Base-by-base conservation (phyloP, 2,113 vertebrate genomes). In the Peromyscus polionotus region DNA sequence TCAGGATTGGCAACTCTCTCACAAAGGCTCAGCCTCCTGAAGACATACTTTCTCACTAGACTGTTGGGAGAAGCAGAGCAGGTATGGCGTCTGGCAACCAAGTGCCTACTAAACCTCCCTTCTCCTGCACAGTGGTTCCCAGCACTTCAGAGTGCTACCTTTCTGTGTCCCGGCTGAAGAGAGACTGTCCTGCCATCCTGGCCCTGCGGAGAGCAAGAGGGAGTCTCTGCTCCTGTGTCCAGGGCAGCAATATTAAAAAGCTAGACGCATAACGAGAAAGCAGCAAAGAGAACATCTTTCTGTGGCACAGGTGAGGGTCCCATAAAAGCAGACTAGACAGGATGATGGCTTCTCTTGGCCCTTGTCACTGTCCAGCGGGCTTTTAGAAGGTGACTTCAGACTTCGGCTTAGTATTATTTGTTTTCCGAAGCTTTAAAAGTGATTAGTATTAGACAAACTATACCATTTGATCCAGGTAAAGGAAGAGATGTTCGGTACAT, bases 401-500 rank as follows among this genome's bases (percentile, higher is more conserved):
- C 59, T 14, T 28, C 54, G 39, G 24, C 16, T 88, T 90, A 51
- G 63, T 79, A 54, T 63, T 48, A 79, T 57, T 67, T 86, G 45
- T 67, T 67, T 22, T 33, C 42, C 28, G 22, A 87, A 22, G 17
- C 26, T 67, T 26, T 68, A 22, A 70, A 77, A 16, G 67, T 75
- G n/a, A 77, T 67, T 77, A 61, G 85, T 76, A 67, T 61, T 75
- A 54, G 70, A n/a, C 81, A 76, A 89, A 22, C 85, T 59, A n/a
- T 84, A 88, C 57, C 57, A 80, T 42, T 48, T 68, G 26, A 92
- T 93, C 24, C 5, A 75, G n/a, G 48, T 39, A 77, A 95, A 93
- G 73, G 26, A 96, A 75, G 42, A 42, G 81, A 42, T 22, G 39
- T 9, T 93, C 45, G 42, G 39, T 63, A 67, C 14, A 54, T 19